These are phyloP conservation scores for Leptocoma aspasia DNA, from an alignment of 2,113 vertebrate genomes.

Conservation along the genomic window DNA sequence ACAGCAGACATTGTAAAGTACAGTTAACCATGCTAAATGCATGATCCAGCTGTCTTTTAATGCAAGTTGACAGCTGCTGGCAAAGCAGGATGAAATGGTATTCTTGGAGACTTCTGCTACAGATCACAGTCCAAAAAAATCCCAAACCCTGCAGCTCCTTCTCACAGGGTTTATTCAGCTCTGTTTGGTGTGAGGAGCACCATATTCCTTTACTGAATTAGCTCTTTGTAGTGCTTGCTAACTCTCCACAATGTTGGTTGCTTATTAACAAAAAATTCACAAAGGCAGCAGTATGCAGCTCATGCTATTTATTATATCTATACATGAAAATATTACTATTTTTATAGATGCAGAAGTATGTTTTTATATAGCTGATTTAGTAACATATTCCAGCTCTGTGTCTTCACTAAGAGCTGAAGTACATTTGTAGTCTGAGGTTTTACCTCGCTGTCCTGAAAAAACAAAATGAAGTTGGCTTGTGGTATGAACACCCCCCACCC, in stretches of 20 bases:
- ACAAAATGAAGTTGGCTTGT: background rate
- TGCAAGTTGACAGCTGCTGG: constrained; percentile 13
- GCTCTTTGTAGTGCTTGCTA: background rate
- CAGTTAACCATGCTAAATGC: background rate
- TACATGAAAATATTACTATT: background rate
- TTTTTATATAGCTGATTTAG: background rate
- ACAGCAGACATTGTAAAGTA: background rate
- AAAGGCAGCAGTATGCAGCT: background rate
- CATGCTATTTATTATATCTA: background rate
- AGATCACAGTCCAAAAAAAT: background rate
- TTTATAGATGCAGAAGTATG: background rate
- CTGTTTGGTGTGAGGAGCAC: background rate
- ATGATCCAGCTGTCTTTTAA: background rate
- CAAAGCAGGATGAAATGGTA: background rate
- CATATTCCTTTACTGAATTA: background rate
- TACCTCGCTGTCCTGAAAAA: background rate
- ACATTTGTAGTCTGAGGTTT: background rate
- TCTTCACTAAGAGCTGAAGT: background rate
- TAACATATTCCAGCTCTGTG: background rate
- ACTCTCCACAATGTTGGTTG: background rate
- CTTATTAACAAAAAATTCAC: background rate
- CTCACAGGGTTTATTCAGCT: background rate
- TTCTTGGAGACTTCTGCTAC: background rate
- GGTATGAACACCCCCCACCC: background rate
- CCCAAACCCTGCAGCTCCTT: background rate